These are phyloP conservation scores for Achatina immaculata DNA, from an alignment of 1,140 invertebrate genomes.

Conservation along the genomic window DNA sequence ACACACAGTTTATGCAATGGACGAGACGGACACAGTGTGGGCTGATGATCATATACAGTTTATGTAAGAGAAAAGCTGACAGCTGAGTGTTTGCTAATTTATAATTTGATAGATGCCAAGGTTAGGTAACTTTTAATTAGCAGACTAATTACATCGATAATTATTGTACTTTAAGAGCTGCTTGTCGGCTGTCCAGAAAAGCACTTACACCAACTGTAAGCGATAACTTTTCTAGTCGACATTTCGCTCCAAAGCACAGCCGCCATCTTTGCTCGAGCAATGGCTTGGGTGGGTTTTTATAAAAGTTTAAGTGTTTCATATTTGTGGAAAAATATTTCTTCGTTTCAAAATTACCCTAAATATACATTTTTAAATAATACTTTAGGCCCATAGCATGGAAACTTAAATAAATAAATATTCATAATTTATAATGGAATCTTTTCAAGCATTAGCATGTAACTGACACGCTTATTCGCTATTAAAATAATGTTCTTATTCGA, in stretches of 20 bases:
- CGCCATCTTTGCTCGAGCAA: constrained; percentile 35
- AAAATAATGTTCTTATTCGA: no score
- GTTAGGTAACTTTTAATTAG: neutral
- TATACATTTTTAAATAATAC: no score
- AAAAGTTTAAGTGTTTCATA: neutral
- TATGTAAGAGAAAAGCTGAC: no score
- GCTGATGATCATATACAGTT: no score
- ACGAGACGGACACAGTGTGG: no score
- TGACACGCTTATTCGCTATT: no score
- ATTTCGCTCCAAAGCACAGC: constrained; percentile 23
- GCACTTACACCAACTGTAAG: constrained; percentile 35
- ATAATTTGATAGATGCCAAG: neutral
- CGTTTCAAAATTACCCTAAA: no score
- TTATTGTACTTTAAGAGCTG: constrained; percentile 34
- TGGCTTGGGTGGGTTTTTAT: neutral
- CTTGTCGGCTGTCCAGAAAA: constrained; percentile 27
- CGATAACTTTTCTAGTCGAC: constrained; percentile 38
- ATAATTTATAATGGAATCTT: no score
- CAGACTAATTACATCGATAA: neutral
- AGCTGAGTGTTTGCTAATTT: neutral
- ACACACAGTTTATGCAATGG: no score
- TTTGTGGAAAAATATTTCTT: neutral
- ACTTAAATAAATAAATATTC: no score
- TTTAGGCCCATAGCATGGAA: no score
- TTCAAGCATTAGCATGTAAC: no score